Evolutionary conservation across 1,140 invertebrate species (phyloP), one percentile per base, ranked within the genome.

Genomic region (Lepidostoma basale): DNA sequence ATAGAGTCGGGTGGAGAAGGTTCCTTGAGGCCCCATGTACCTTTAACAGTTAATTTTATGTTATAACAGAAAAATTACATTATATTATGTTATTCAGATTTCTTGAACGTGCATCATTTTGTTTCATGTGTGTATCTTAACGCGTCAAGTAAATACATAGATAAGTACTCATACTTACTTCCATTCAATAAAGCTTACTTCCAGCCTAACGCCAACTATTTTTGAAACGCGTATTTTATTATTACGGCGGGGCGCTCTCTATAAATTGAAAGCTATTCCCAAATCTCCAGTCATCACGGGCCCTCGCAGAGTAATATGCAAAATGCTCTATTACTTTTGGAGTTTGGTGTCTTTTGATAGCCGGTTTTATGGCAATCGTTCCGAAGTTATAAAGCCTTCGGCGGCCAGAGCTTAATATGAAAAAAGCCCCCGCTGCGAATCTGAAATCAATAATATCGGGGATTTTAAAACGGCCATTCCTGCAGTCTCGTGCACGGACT

Each of bases 391-490:
- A 68, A 67, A 68, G 58, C 16, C 59, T 52, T 68, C 66, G 54
- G 47, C 66, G 58, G 54, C 36, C 44, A 33, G 59, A 42, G 30
- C 42, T 56, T 45, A 42, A 30, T 52, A 44, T 39, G 30, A 62
- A 62, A 62, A 62, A 68, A 62, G 58, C 54, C 42, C 56, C 16
- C 56, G n/a, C 18, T 59, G 40, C 36, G 56, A 62, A 62, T 62
- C 39, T 56, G 52, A 60, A 16, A 30, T 12, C 56, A 33, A 45
- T 68, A 68, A 68, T 62, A 47, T 14, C 44, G 10, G 23, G 45
- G 18, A 49, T 49, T 49, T 49, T 25, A 23, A 49, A 23, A 49
- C n/a, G n/a, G n/a, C n/a, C n/a, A n/a, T n/a, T n/a, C n/a, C n/a
- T n/a, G n/a, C n/a, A n/a, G n/a, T n/a, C n/a, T n/a, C n/a, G n/a